Conservation (phyloP, 1,140 invertebrate species). For the Tribolium madens region DNA sequence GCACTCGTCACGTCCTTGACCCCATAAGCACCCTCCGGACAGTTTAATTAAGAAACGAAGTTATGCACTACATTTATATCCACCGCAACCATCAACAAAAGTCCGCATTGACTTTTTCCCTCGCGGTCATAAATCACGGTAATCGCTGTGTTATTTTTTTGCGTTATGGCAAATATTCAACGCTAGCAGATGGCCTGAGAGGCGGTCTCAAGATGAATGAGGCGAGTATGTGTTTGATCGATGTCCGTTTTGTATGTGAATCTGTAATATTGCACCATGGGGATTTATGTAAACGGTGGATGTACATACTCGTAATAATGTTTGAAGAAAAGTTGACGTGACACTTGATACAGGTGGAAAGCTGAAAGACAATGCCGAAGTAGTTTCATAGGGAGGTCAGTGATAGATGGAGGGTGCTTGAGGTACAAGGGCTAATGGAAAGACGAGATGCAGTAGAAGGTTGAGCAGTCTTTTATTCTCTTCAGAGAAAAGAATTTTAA, state of each 20-base stretch:
- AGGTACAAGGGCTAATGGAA: background rate
- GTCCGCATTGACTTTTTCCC: background rate
- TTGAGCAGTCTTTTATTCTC: too few species aligned
- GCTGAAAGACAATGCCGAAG: background rate
- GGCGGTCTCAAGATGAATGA: slow-evolving; percentile 9
- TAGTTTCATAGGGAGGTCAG: background rate
- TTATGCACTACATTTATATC: background rate
- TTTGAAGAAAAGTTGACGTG: background rate
- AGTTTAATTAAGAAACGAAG: background rate
- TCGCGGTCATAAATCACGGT: slow-evolving; percentile 19
- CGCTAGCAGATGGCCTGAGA: background rate
- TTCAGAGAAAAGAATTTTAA: too few species aligned
- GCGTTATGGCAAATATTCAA: slow-evolving; percentile 33
- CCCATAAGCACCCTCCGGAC: background rate
- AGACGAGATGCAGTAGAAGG: background rate
- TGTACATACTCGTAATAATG: too few species aligned
- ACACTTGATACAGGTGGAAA: background rate
- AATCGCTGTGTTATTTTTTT: slow-evolving; percentile 20
- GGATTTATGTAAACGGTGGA: background rate
- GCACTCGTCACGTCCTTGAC: background rate
- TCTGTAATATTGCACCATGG: slow-evolving; percentile 46
- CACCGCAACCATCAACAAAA: background rate
- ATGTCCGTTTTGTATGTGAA: slow-evolving; percentile 52
- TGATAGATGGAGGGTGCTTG: background rate
- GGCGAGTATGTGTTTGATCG: slow-evolving; percentile 32